Evolutionary conservation across 64 coral and sea anemone species (phyloP), one percentile per base, ranked within the genome.

Genomic region (Montipora cactus): DNA sequence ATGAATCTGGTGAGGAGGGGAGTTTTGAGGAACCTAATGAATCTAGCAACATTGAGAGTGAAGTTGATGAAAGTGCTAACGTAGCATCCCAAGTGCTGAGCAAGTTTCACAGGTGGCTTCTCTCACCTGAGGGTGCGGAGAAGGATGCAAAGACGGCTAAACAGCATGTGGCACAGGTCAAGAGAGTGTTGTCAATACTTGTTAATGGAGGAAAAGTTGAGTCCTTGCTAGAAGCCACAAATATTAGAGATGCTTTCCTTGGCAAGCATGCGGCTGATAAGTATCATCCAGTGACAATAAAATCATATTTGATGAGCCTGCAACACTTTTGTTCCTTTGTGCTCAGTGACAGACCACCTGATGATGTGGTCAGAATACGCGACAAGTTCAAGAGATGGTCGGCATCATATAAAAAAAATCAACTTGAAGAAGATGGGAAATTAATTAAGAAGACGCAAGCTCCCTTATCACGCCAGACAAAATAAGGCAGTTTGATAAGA

Each of bases 131-230:
- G 81, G 94, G 89, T 10, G 94, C 83, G 28, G 72, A 95, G 45
- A 91, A 87, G 59, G 94, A 91, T 91, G 88, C 59, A 8, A 95
- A 95, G 78, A 95, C 89, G 45, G 94, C 83, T 20, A 77, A 72
- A 37, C 94, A 95, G 51, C 94, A 95, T 49, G 55, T 78, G 49
- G 78, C 83, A 51, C 94, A 95, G 46, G 61, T 91, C 6, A 46
- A 52, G 28, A 80, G 44, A 81, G 84, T 95, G 0, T 44, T 88
- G 5, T 68, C 74, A 81, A 91, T 87, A 9, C 59, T 95, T 83
- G 78, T 81, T 57, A 5, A 67, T 68, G 66, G 75, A 77, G 9
- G 28, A 9, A 44, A 92, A 10, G 62, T 95, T 15, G 49, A 18
- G 20, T 89, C 94, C 66, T 78, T 95, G 47, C 58, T 95, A 5